phyloP scores from a whole-genome alignment of 2,113 vertebrate species.

The Syrmaticus mikado region DNA sequence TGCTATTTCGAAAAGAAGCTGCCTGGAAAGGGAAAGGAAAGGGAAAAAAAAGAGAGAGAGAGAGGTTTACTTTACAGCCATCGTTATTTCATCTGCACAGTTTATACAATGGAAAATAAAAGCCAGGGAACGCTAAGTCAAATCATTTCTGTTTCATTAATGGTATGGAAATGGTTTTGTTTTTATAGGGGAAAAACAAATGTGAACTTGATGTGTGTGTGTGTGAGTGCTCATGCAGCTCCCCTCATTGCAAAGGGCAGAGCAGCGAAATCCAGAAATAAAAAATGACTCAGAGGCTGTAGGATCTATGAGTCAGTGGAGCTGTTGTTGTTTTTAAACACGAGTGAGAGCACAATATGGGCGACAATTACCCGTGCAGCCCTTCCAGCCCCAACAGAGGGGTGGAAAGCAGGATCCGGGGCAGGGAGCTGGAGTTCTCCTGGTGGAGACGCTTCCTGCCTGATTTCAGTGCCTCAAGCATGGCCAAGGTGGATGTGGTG shows the following conservation, averaged over 20 bases:
- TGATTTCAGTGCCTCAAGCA: background rate
- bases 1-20: constrained; percentile 59
- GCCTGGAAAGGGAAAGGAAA: constrained; percentile 43
- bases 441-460: background rate
- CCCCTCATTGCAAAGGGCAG: constrained; percentile 62
- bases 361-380: constrained; percentile 20
- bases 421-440: background rate
- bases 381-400: fast-evolving
- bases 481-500: fast-evolving
- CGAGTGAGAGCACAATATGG: constrained; percentile 6
- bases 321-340: constrained; percentile 68
- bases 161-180: constrained; percentile 63
- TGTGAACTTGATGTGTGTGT: constrained; percentile 35
- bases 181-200: constrained; percentile 67
- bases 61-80: constrained; percentile 55
- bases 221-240: background rate
- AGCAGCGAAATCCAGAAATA: constrained; percentile 70
- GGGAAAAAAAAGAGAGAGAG: background rate
- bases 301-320: constrained; percentile 69
- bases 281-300: constrained; percentile 71
- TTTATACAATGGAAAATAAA: constrained; percentile 68
- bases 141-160: constrained; percentile 62
- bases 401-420: background rate
- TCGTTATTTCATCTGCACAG: constrained; percentile 57
- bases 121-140: background rate